These are phyloP conservation scores for Leucopsar rothschildi DNA, from an alignment of 2,113 vertebrate species.

Conservation along the genomic window DNA sequence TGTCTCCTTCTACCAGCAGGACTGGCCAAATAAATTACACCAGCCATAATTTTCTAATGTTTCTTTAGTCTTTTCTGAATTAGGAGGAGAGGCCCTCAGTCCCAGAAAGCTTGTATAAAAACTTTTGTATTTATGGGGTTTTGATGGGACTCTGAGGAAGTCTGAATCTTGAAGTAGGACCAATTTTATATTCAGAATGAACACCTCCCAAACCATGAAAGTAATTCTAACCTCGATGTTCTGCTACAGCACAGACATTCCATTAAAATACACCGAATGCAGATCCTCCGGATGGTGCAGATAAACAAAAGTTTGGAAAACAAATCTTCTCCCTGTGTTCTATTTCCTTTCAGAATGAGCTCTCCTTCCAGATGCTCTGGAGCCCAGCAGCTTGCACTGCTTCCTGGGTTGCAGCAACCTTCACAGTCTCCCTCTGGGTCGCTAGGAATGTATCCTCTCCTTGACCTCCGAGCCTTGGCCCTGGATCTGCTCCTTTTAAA, in stretches of 20 bases:
- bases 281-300: background rate
- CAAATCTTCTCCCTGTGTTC: background rate
- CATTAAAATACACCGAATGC: background rate
- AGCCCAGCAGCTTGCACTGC: background rate
- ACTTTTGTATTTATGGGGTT: background rate
- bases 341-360: background rate
- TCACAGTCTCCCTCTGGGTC: conserved; percentile 42
- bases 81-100: background rate
- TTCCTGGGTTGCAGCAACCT: conserved; percentile 22
- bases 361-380: conserved; percentile 32
- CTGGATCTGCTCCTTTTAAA: background rate
- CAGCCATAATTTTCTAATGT: background rate
- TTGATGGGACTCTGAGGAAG: background rate
- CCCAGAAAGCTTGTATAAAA: background rate
- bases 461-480: conserved; percentile 45
- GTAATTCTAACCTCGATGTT: background rate
- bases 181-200: background rate
- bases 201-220: background rate
- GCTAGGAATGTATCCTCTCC: conserved; percentile 58
- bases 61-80: background rate
- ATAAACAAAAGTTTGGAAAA: background rate
- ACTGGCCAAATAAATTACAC: background rate
- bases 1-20: background rate
- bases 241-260: background rate
- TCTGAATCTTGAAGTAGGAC: background rate